phyloP scores from a whole-genome alignment of 2,797 vertebrate genomes.

The Myotis myotis region DNA sequence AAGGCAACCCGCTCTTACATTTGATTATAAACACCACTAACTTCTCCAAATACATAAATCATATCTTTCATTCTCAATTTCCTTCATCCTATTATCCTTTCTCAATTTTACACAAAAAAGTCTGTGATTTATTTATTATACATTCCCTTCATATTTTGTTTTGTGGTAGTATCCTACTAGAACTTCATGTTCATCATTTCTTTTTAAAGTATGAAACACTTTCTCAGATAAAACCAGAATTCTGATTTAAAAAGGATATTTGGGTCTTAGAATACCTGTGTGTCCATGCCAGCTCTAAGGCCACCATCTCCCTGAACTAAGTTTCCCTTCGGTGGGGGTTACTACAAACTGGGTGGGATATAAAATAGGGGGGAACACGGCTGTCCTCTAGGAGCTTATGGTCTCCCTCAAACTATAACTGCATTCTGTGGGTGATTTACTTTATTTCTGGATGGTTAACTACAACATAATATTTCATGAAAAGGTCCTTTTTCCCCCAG shows the following conservation, averaged over 20 bases:
- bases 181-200: neutral
- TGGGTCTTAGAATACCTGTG: neutral
- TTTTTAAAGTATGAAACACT: neutral
- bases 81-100: neutral
- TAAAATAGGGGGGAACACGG: neutral
- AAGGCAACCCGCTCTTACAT: neutral
- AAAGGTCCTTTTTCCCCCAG: neutral
- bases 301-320: neutral
- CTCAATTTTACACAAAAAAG: neutral
- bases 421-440: constrained; percentile 27
- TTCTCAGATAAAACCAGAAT: neutral
- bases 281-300: neutral
- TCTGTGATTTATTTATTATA: constrained; percentile 23
- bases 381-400: neutral
- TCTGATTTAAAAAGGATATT: neutral
- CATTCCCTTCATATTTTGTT: neutral
- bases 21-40: neutral
- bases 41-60: neutral
- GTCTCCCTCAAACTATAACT: neutral
- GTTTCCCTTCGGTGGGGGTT: neutral
- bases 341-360: neutral
- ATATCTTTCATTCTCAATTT: neutral
- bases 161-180: neutral
- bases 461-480: neutral
- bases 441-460: constrained; percentile 29